Conservation (phyloP, 1,140 invertebrate species). For the Colletes gigas region DNA sequence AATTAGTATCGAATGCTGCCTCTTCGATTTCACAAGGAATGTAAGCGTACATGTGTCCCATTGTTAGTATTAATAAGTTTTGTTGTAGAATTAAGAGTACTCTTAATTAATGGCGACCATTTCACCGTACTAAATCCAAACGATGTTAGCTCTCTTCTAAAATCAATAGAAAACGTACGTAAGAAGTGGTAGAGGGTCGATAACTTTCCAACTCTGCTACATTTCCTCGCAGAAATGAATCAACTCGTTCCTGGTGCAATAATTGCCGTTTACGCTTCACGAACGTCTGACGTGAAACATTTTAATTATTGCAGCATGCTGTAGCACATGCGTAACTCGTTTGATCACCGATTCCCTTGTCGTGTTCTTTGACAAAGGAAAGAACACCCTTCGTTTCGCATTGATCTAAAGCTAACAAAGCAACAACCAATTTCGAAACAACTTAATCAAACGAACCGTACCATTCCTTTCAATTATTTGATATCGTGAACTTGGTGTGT, state of each 20-base stretch:
- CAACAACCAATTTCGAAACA: neutral
- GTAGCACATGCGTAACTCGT: neutral
- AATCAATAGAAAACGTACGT: constrained; percentile 13
- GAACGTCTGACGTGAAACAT: neutral
- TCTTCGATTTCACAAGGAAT: constrained; percentile 30
- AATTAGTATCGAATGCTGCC: constrained; percentile 52
- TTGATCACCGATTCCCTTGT: neutral
- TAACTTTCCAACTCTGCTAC: constrained; percentile 1
- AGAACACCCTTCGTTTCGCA: neutral
- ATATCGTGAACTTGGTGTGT: neutral
- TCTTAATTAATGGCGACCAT: neutral
- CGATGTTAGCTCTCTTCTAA: constrained; percentile 42
- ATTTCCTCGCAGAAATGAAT: neutral
- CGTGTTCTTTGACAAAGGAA: neutral
- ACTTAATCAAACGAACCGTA: neutral
- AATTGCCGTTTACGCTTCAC: neutral
- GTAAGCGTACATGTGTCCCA: constrained; percentile 30
- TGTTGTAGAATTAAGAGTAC: neutral
- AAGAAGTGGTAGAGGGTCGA: neutral
- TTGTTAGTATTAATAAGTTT: neutral
- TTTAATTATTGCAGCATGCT: neutral
- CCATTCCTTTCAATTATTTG: neutral
- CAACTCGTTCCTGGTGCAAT: neutral
- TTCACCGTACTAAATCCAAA: neutral
- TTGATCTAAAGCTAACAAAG: constrained; percentile 8